These are phyloP conservation scores for Apoderus coryli DNA, from an alignment of 2,888 invertebrate species.

Conservation along the genomic window DNA sequence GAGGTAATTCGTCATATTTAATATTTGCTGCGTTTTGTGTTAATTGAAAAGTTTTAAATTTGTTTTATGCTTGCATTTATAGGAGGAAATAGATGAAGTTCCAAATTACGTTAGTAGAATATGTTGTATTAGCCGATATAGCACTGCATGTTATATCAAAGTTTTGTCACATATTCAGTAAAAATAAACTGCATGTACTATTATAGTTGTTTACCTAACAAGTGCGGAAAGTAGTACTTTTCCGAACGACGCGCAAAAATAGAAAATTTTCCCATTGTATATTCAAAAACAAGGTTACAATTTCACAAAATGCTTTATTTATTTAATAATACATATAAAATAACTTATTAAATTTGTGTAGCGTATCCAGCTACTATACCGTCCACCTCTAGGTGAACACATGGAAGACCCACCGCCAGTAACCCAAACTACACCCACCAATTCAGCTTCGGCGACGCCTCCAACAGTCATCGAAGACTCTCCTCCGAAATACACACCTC, in stretches of 20 bases:
- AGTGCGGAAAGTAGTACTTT: too few species aligned
- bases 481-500: conserved; percentile 87
- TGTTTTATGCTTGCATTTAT: conserved; percentile 11
- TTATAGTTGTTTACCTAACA: too few species aligned
- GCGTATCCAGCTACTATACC: conserved; percentile 73
- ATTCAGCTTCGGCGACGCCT: conserved; percentile 23
- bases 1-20: conserved; percentile 67
- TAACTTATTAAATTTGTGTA: conserved; percentile 28
- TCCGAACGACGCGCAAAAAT: too few species aligned
- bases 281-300: too few species aligned
- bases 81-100: conserved; percentile 20
- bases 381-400: conserved; percentile 47
- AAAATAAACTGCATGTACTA: too few species aligned
- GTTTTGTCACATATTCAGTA: too few species aligned
- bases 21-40: too few species aligned
- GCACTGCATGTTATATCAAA: too few species aligned
- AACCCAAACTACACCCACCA: conserved; percentile 22
- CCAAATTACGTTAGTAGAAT: conserved; percentile 22
- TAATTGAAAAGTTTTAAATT: too few species aligned
- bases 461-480: conserved; percentile 55
- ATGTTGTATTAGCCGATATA: too few species aligned
- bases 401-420: conserved; percentile 31
- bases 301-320: conserved; percentile 1
- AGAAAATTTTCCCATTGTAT: too few species aligned
- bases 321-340: background rate